Percentiles rank a stretch among this genome's conserved stretches.
phyloP scores from a whole-genome alignment of 2,888 invertebrate species.

The Bombylius discolor region DNA sequence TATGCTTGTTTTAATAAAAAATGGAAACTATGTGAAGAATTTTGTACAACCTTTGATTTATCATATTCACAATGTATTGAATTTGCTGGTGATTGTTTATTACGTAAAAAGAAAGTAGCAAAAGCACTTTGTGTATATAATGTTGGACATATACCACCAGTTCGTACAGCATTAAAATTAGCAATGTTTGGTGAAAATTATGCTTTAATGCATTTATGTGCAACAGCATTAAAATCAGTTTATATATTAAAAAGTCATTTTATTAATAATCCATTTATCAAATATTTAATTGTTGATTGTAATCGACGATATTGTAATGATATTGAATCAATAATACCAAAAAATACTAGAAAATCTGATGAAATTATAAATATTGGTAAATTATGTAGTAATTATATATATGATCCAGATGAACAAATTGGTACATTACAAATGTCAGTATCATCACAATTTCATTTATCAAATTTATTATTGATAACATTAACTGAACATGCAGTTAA shows the following conservation, averaged over 20 bases:
- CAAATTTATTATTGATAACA: constrained; percentile 34
- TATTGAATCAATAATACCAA: constrained; percentile 25
- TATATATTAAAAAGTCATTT: constrained; percentile 30
- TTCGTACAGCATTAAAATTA: constrained; percentile 34
- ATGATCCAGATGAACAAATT: constrained; percentile 30
- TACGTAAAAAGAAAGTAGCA: constrained; percentile 58
- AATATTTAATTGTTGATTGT: constrained; percentile 19
- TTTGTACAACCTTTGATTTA: constrained; percentile 36
- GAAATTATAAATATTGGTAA: constrained; percentile 23
- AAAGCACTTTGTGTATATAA: constrained; percentile 71
- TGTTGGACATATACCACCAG: constrained; percentile 48
- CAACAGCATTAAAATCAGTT: constrained; percentile 34
- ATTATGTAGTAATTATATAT: constrained; percentile 31
- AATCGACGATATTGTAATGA: constrained; percentile 27
- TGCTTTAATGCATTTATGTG: constrained; percentile 35
- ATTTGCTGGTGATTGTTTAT: constrained; percentile 66
- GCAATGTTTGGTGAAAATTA: constrained; percentile 37
- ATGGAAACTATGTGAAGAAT: constrained; percentile 35
- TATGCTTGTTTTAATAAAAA: constrained; percentile 28
- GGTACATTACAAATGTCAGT: constrained; percentile 35
- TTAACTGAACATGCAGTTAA: constrained; percentile 33
- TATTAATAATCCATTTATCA: constrained; percentile 23
- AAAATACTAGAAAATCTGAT: constrained; percentile 11
- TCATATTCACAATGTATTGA: constrained; percentile 44
- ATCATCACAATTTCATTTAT: constrained; percentile 36